Evolutionary conservation across 2,797 vertebrate genomes (phyloP).

Genomic region (Chaetodon trifasciatus): DNA sequence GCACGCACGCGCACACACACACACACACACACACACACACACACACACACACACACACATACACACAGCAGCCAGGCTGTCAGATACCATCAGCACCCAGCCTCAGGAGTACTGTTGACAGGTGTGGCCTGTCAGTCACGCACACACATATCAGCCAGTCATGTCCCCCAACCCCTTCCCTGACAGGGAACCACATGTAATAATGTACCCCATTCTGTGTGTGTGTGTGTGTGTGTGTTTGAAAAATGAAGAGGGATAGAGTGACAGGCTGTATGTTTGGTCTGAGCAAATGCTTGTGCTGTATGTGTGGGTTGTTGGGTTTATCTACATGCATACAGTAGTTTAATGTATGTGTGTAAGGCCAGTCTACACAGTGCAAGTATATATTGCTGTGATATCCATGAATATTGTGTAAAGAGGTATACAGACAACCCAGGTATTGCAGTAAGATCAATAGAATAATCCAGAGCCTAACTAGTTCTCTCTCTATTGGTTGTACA

Average conservation of each 20-base stretch:
- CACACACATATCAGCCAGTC: constrained; percentile 70
- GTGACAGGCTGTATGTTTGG: constrained; percentile 36
- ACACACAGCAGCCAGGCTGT: constrained; percentile 72
- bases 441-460: constrained; percentile 70
- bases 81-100: constrained; percentile 79
- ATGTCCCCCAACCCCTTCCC: constrained; percentile 64
- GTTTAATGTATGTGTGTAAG: constrained; percentile 19
- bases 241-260: constrained; percentile 35
- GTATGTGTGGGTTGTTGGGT: neutral
- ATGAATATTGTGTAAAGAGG: constrained; percentile 52
- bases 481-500: constrained; percentile 39
- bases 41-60: constrained; percentile 64
- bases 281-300: constrained; percentile 14
- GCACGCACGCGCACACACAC: constrained; percentile 62
- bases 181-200: constrained; percentile 73
- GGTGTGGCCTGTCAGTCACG: constrained; percentile 84
- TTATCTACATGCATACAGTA: constrained; percentile 9
- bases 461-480: constrained; percentile 57
- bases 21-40: constrained; percentile 63
- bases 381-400: constrained; percentile 41
- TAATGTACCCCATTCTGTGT: constrained; percentile 59
- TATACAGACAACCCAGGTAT: constrained; percentile 44
- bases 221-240: constrained; percentile 28
- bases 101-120: constrained; percentile 81
- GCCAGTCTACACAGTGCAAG: constrained; percentile 21